Conservation (phyloP, 1,140 invertebrate genomes). For the Cardiocondyla obscurior region DNA sequence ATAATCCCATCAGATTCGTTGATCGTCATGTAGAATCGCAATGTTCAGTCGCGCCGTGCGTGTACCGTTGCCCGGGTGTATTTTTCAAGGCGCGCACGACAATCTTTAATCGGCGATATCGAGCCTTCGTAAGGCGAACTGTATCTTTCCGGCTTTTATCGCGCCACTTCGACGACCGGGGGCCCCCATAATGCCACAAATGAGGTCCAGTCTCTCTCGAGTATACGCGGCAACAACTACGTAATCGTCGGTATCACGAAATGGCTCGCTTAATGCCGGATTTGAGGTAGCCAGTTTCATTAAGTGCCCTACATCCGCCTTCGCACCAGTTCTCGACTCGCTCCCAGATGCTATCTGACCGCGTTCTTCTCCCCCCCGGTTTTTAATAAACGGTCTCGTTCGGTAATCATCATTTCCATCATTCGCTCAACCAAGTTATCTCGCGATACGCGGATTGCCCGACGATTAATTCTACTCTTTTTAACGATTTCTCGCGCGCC, state of each 20-base stretch:
- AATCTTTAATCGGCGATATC: conserved; percentile 57
- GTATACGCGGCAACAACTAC: conserved; percentile 1
- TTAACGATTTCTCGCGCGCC: background rate
- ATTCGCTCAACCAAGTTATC: conserved; percentile 28
- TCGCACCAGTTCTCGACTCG: conserved; percentile 1
- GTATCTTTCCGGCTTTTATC: conserved; percentile 55
- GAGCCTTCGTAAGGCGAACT: background rate
- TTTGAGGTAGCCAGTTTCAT: conserved; percentile 57
- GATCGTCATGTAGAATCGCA: background rate
- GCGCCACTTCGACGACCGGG: conserved; percentile 6
- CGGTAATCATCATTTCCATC: conserved; percentile 29
- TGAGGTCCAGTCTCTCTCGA: conserved; percentile 19
- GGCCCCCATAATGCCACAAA: conserved; percentile 35
- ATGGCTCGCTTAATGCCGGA: conserved; percentile 52
- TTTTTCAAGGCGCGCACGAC: conserved; percentile 10
- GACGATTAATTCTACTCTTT: background rate
- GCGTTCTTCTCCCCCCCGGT: background rate
- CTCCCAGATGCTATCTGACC: conserved; percentile 8
- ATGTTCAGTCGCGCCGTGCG: conserved; percentile 5
- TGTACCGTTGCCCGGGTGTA: conserved; percentile 27
- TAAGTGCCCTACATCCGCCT: conserved; percentile 29
- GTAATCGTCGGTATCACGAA: conserved; percentile 56
- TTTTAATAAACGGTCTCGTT: conserved; percentile 32
- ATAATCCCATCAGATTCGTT: conserved; percentile 14
- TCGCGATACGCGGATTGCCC: background rate